phyloP scores from a whole-genome alignment of 2,797 vertebrate species.

The Rhinichthys osculus region DNA sequence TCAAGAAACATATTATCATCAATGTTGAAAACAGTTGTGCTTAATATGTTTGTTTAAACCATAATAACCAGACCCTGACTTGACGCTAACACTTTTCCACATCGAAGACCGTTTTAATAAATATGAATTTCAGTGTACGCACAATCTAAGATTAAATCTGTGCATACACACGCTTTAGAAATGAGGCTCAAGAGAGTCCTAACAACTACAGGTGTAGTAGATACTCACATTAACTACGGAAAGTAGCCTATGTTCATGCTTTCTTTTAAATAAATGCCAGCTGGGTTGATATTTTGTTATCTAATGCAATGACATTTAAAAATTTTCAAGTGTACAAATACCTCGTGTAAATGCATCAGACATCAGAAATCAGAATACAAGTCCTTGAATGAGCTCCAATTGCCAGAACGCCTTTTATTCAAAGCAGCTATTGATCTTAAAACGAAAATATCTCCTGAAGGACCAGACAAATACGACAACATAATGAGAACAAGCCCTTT shows the following conservation, averaged over 20 bases:
- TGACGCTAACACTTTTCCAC: too few species aligned
- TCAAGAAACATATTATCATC: neutral
- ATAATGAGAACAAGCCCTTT: neutral
- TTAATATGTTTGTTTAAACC: too few species aligned
- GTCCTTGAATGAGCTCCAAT: neutral
- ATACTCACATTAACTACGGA: neutral
- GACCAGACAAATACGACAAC: neutral
- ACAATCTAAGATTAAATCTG: too few species aligned
- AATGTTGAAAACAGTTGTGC: too few species aligned
- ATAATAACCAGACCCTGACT: too few species aligned
- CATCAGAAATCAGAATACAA: neutral
- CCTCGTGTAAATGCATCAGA: neutral
- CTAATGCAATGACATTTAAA: neutral
- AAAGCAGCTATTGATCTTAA: neutral
- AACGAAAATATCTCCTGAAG: neutral
- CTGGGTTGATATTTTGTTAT: neutral
- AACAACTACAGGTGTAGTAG: neutral
- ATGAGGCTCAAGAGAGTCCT: neutral
- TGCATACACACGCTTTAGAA: too few species aligned
- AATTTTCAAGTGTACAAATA: neutral
- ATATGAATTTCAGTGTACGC: too few species aligned
- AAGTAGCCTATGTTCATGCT: neutral
- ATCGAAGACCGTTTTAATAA: too few species aligned
- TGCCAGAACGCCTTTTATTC: constrained; percentile 1
- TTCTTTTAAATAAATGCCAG: neutral